Percentiles rank a stretch among this genome's conserved stretches.
phyloP scores from a whole-genome alignment of 1,140 invertebrate species.

The Neodiprion virginianus region DNA sequence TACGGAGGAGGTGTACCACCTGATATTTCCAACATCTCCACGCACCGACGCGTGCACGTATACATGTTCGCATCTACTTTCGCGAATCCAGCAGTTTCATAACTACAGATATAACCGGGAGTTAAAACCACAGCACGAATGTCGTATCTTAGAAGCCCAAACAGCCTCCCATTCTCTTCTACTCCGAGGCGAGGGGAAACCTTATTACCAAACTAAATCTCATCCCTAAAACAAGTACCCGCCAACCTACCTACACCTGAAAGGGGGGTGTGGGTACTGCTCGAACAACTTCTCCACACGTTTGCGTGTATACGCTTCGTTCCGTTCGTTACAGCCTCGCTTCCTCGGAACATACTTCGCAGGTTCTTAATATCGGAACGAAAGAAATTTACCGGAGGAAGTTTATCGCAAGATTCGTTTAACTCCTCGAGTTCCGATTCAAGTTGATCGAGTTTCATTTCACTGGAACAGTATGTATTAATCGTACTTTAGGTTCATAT shows the following conservation, averaged over 20 bases:
- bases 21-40: background rate
- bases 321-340: background rate
- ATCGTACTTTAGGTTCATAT: no score
- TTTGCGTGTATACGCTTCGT: background rate
- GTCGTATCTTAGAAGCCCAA: slow-evolving; percentile 57
- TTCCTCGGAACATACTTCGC: no score
- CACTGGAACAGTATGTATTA: no score
- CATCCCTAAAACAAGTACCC: slow-evolving; percentile 54
- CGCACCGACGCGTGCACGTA: background rate
- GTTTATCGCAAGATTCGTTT: no score
- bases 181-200: slow-evolving; percentile 41
- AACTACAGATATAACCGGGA: slow-evolving; percentile 58
- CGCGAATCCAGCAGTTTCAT: slow-evolving; percentile 57
- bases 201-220: slow-evolving; percentile 60
- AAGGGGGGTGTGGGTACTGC: background rate
- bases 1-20: background rate
- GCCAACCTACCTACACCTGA: background rate
- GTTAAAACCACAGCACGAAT: slow-evolving; percentile 62
- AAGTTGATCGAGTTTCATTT: no score
- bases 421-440: no score
- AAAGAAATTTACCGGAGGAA: no score
- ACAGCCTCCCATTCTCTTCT: slow-evolving; percentile 39
- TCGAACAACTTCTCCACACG: background rate
- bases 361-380: no score
- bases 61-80: background rate